Conservation (phyloP, 2,888 invertebrate species). For the Trissonchulus sp. region DNA sequence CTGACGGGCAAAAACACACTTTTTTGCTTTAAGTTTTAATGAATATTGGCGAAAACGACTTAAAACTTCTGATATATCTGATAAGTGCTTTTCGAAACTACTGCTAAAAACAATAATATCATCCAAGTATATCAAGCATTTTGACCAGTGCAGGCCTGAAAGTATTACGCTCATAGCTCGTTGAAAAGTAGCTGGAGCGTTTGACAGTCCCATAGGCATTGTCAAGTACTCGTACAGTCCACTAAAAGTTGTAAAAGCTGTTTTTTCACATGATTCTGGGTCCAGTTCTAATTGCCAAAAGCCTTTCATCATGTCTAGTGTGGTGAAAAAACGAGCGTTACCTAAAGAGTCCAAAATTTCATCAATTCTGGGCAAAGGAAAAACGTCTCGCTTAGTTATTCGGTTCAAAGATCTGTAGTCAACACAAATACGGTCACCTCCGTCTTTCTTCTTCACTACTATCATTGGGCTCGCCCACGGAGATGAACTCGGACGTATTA, state of each 20-base stretch:
- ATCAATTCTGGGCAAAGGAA: no score
- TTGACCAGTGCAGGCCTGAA: background rate
- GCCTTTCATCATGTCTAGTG: background rate
- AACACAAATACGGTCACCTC: no score
- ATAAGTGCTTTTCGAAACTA: background rate
- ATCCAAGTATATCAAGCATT: background rate
- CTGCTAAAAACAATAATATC: background rate
- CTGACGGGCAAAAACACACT: background rate
- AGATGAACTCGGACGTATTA: background rate
- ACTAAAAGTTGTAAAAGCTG: slow-evolving; percentile 3
- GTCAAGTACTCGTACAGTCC: background rate
- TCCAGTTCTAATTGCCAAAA: slow-evolving; percentile 7
- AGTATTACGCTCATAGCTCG: background rate
- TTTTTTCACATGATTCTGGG: background rate
- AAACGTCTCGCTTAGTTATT: slow-evolving; percentile 17
- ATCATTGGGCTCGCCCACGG: slow-evolving; percentile 15
- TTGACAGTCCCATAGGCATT: no score
- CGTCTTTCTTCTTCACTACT: background rate
- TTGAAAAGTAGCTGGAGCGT: background rate
- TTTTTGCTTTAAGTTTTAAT: background rate
- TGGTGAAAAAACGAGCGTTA: background rate
- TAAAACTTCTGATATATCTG: background rate
- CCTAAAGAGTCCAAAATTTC: no score
- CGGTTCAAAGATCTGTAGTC: background rate
- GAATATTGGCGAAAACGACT: background rate